phyloP scores from a whole-genome alignment of 1,140 invertebrate species.

The Brachionus calyciflorus region DNA sequence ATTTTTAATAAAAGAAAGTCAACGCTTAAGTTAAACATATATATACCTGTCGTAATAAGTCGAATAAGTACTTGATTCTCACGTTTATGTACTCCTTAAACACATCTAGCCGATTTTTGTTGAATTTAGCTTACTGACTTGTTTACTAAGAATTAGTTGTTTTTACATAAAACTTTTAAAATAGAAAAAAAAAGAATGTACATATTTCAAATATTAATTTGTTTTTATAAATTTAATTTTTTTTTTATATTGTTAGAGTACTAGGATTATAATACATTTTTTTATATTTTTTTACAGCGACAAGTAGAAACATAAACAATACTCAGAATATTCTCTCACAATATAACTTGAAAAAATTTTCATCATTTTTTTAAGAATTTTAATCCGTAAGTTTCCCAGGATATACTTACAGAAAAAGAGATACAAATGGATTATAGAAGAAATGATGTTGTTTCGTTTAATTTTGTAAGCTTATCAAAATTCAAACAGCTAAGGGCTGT shows the following conservation, averaged over 20 bases:
- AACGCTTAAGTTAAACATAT: no score
- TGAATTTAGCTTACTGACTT: background rate
- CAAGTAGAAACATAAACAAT: background rate
- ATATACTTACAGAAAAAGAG: no score
- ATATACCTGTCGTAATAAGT: background rate
- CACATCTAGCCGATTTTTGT: background rate
- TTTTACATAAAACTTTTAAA: constrained; percentile 35
- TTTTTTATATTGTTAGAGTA: constrained; percentile 25
- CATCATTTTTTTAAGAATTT: constrained; percentile 28
- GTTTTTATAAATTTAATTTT: background rate
- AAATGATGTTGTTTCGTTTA: background rate
- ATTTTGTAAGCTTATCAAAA: background rate
- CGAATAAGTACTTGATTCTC: constrained; percentile 13
- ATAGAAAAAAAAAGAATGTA: constrained; percentile 20
- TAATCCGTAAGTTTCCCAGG: constrained; percentile 24
- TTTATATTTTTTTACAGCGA: no score
- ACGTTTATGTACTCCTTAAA: no score
- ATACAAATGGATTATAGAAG: constrained; percentile 25
- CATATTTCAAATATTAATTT: constrained; percentile 3
- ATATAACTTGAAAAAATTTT: background rate
- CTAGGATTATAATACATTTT: constrained; percentile 10
- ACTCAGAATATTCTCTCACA: constrained; percentile 12
- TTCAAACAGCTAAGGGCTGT: background rate
- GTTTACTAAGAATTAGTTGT: background rate
- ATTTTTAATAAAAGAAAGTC: no score